A percentile compares a stretch with the other conserved stretches of the same genome.
Evolutionary conservation across 2,888 invertebrate genomes (phyloP).

Genomic region (Polydrusus cervinus): DNA sequence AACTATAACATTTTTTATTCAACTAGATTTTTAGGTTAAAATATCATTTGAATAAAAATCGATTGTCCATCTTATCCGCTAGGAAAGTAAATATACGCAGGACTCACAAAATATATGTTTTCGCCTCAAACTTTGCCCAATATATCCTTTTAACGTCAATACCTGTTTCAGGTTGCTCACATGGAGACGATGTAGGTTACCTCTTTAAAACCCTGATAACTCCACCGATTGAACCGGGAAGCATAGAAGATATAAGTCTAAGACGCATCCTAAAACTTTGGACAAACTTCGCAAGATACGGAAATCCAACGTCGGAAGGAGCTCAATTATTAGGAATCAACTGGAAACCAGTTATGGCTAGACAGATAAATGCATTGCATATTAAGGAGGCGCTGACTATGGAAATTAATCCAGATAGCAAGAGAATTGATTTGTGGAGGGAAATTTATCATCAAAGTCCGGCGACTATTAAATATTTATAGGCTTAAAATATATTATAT

Average conservation of each 20-base stretch:
- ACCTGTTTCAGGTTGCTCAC: slow-evolving; percentile 52
- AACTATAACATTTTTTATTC: no score
- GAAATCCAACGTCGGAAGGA: slow-evolving; percentile 58
- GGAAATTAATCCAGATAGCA: slow-evolving; percentile 60
- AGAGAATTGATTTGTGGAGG: slow-evolving; percentile 64
- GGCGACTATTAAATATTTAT: slow-evolving; percentile 49
- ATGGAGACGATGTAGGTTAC: slow-evolving; percentile 61
- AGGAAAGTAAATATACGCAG: no score
- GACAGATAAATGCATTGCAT: slow-evolving; percentile 60
- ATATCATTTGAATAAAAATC: no score
- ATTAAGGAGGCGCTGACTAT: slow-evolving; percentile 61
- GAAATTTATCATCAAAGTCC: slow-evolving; percentile 47
- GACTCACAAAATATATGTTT: no score
- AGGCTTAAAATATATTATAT: slow-evolving; percentile 10
- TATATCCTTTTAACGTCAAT: no score
- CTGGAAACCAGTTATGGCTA: slow-evolving; percentile 61
- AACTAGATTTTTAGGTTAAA: no score
- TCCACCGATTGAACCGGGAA: slow-evolving; percentile 55
- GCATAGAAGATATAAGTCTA: slow-evolving; percentile 60
- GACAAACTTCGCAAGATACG: slow-evolving; percentile 63
- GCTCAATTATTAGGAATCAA: slow-evolving; percentile 49
- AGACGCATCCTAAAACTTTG: slow-evolving; percentile 61
- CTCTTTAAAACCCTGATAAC: slow-evolving; percentile 58
- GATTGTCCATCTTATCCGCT: no score
- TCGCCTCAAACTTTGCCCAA: no score